Evolutionary conservation across 2,797 vertebrate species (phyloP).

Genomic region (Chanos chanos): DNA sequence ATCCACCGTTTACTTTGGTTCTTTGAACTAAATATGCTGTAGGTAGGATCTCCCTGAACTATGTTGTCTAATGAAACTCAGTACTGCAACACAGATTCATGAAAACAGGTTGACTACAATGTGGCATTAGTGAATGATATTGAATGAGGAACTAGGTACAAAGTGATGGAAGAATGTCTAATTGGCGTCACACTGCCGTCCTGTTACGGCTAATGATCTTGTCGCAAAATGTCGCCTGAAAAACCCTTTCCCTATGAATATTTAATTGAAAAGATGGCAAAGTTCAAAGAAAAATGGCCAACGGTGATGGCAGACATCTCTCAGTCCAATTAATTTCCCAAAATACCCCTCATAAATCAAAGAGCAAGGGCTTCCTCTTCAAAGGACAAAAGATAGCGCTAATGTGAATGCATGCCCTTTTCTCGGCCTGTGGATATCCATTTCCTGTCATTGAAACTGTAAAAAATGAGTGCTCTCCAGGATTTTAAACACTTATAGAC

Average conservation of each 20-base stretch:
- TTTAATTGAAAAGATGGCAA: constrained; percentile 63
- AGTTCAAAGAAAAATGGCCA: constrained; percentile 68
- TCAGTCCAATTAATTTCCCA: constrained; percentile 57
- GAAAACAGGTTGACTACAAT: no score
- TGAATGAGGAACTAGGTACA: neutral
- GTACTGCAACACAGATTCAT: no score
- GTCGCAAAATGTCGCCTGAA: constrained; percentile 53
- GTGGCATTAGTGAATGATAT: no score
- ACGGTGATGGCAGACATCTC: constrained; percentile 51
- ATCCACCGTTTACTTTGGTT: no score
- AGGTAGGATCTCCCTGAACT: no score
- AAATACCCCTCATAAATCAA: constrained; percentile 37
- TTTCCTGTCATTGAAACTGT: no score
- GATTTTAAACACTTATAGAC: no score
- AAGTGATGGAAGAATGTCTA: constrained; percentile 51
- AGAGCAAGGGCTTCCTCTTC: neutral
- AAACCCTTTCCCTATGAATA: constrained; percentile 60
- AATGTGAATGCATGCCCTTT: neutral
- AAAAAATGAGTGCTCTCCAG: no score
- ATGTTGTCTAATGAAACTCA: no score
- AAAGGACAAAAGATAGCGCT: constrained; percentile 27
- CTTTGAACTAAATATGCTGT: no score
- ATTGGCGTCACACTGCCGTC: constrained; percentile 70
- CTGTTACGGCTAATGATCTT: constrained; percentile 61
- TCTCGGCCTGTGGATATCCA: neutral